Evolutionary conservation across 2,113 vertebrate species (phyloP), one percentile per base, ranked within the genome.

Genomic region (Erpornis zantholeuca): DNA sequence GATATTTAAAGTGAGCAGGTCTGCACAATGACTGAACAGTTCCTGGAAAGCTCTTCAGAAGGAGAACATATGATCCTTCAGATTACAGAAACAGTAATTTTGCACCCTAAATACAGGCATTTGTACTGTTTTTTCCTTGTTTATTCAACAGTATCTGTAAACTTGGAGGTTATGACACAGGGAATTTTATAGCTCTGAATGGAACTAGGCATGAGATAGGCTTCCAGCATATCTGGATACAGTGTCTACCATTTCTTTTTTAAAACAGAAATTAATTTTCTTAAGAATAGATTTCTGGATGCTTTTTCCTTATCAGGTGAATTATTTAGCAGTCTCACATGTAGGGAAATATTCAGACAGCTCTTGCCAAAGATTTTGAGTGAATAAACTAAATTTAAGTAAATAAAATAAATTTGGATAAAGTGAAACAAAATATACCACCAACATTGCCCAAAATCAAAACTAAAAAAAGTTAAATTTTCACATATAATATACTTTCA

Each of bases 1-100:
- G 96, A 97, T 57, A 61, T 97, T 82, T 97, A 98, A 90, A 98
- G 96, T 86, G 96, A 98, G 38, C 90, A 97, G 44, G 96, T 98
- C 53, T 95, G 45, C 38, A 80, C 96, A 79, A 96, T 98, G 75
- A 97, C 92, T 54, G 82, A 89, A 85, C 97, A 98, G 82, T 98
- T 99, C 92, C 86, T 77, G 25, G 89, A 98, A 38, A 96, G 94
- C 50, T 98, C 42, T 97, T 99, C 52, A 97, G 79, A 72, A 97
- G 97, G 63, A 97, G 95, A 94, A 92, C 96, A 40, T 96, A 96
- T 4, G 59, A 97, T 84, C 97, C 95, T 53, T 96, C 96, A 75
- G 97, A 98, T 93, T 97, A 96, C 52, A 93, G 65, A 63, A 98
- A 97, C 40, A 98, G 98, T 98, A 97, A 97, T 57, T 38, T 7